phyloP scores from a whole-genome alignment of 2,113 vertebrate genomes.

The Amblyornis subalaris region DNA sequence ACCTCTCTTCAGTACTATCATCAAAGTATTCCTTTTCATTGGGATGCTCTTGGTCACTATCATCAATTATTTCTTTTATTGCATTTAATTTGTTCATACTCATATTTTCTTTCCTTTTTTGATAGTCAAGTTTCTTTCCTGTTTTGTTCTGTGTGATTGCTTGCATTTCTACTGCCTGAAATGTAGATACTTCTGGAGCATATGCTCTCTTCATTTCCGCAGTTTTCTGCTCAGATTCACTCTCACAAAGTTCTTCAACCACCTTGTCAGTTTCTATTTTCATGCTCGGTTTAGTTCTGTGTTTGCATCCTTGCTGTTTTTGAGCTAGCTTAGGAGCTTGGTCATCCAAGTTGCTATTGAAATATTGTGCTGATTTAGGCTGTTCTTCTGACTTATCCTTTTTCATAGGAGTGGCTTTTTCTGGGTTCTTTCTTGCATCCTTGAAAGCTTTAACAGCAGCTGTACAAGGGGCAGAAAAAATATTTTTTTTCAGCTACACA shows the following conservation, averaged over 20 bases:
- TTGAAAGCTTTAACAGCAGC: slow-evolving; percentile 87
- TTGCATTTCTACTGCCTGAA: neutral
- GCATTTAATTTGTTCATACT: neutral
- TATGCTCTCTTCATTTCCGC: neutral
- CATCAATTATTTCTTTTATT: neutral
- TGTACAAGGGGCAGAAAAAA: slow-evolving; percentile 24
- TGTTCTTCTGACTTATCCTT: slow-evolving; percentile 42
- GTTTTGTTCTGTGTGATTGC: neutral
- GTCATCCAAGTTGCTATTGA: neutral
- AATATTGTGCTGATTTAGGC: neutral
- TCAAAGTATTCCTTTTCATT: slow-evolving; percentile 83
- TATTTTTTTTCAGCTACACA: neutral
- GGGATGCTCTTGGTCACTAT: slow-evolving; percentile 69
- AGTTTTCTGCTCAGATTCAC: neutral
- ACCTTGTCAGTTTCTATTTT: neutral
- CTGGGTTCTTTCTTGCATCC: slow-evolving; percentile 73
- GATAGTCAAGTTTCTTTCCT: neutral
- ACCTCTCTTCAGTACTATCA: slow-evolving; percentile 95
- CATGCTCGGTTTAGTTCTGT: neutral
- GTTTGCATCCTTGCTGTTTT: neutral
- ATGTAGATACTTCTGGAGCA: neutral
- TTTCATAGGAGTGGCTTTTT: slow-evolving; percentile 9
- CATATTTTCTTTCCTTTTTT: slow-evolving; percentile 10
- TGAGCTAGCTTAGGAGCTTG: neutral
- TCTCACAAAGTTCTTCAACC: neutral